Evolutionary conservation across 2,888 invertebrate genomes (phyloP), one percentile per base, ranked within the genome.

Genomic region (Leucoptera coffeella): DNA sequence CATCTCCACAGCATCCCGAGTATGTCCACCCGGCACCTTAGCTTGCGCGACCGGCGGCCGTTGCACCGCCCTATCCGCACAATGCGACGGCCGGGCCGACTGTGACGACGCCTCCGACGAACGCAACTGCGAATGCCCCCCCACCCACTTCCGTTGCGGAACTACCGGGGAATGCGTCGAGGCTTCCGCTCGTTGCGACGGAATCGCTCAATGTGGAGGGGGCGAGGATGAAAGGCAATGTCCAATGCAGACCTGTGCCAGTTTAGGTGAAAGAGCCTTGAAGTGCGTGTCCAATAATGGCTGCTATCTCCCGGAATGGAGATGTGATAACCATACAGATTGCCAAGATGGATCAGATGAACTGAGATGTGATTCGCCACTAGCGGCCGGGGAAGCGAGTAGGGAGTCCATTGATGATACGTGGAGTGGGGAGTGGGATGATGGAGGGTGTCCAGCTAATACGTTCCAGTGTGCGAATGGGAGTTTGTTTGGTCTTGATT

Each of bases 211-310:
- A 54, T 91, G 91, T 50, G 67, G 78, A 9, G 91, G 91, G 60
- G 84, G 80, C 15, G 81, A 82, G 6, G 92, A 92, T 61, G 92
- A 92, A 64, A 64, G 73, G 35, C 78, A 75, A 42, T 90, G 90
- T 45, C 40, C 45, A 33, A 38, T 43, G 15, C 45, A 48, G 2
- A 41, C 58, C 9, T 75, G 76, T 41, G 54, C 53, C 4, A 45
- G 49, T 30, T 45, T 48, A 12, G 40, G 37, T 29, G 26, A 29
- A 37, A 8, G n/a, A 31, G 45, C 29, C 38, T 29, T 27, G 51
- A 55, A 40, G 29, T 81, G 80, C 50, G 64, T n/a, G 19, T n/a
- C 19, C 9, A 8, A 8, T 8, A 8, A 8, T 1, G 75, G 77
- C 23, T 90, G 90, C 54, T 83, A 85, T 43, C 77, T 80, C 57